A percentile compares a stretch with the other conserved stretches of the same genome.
Evolutionary conservation across 2,888 invertebrate genomes (phyloP).

Genomic region (Rhingia campestris): DNA sequence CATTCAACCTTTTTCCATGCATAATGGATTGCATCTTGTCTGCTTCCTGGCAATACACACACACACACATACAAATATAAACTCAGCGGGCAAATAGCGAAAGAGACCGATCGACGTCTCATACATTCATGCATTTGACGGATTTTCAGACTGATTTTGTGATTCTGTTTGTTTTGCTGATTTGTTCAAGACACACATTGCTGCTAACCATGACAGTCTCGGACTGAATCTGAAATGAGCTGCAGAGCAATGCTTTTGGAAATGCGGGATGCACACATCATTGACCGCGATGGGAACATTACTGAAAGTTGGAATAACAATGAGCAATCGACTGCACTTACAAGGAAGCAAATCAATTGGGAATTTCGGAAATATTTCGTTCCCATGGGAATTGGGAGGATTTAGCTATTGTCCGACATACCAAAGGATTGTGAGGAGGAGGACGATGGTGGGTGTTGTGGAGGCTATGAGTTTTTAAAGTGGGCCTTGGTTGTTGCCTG

Average conservation of each 20-base stretch:
- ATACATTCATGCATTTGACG: slow-evolving; percentile 62
- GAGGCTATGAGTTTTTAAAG: too few species aligned
- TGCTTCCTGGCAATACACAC: slow-evolving; percentile 65
- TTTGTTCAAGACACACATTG: slow-evolving; percentile 49
- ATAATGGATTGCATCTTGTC: slow-evolving; percentile 71
- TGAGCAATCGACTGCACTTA: slow-evolving; percentile 24
- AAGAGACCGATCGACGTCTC: slow-evolving; percentile 48
- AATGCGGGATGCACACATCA: slow-evolving; percentile 46
- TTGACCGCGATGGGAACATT: slow-evolving; percentile 62
- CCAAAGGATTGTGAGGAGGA: too few species aligned
- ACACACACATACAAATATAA: slow-evolving; percentile 27
- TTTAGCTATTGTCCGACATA: background rate
- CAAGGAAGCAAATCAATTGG: slow-evolving; percentile 56
- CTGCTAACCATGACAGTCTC: background rate
- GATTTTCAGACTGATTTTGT: slow-evolving; percentile 40
- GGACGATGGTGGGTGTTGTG: too few species aligned
- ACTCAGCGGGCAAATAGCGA: slow-evolving; percentile 4
- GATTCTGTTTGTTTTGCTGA: slow-evolving; percentile 69
- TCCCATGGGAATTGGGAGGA: slow-evolving; percentile 56
- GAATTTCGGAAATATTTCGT: slow-evolving; percentile 60
- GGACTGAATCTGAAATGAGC: slow-evolving; percentile 68
- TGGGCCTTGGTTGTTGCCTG: too few species aligned
- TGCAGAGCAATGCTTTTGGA: slow-evolving; percentile 17
- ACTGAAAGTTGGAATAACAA: slow-evolving; percentile 71
- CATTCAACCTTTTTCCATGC: slow-evolving; percentile 65